Conservation (phyloP, 2,888 invertebrate species). For the Maniola hyperantus region DNA sequence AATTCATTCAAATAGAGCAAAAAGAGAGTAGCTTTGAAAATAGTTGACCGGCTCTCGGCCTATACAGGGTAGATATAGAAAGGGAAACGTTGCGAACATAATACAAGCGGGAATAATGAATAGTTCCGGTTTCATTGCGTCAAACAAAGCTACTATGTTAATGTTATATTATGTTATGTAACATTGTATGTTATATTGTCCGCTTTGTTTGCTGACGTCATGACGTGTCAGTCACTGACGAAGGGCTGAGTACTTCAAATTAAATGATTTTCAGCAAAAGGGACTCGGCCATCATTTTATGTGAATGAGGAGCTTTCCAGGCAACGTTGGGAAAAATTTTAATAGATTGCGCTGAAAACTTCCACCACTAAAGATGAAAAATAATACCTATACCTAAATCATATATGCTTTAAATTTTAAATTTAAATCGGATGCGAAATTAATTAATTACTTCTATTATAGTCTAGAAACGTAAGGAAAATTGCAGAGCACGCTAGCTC, state of each 20-base stretch:
- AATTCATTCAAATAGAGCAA: too few species aligned
- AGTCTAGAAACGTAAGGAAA: too few species aligned
- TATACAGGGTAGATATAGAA: conserved; percentile 18
- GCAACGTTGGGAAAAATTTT: too few species aligned
- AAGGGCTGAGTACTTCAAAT: not conserved
- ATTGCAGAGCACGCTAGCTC: too few species aligned
- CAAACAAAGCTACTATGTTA: conserved; percentile 25
- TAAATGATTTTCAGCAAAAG: not conserved
- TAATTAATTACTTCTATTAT: too few species aligned
- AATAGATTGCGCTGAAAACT: too few species aligned
- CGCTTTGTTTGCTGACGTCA: conserved; percentile 13
- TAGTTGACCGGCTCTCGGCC: not conserved
- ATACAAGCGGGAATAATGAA: conserved; percentile 33
- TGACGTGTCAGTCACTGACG: not conserved
- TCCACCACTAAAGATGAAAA: too few species aligned
- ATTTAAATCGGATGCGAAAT: too few species aligned
- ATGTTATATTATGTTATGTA: conserved; percentile 11
- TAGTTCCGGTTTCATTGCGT: conserved; percentile 32
- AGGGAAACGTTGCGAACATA: conserved; percentile 22
- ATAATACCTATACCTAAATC: too few species aligned
- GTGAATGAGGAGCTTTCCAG: too few species aligned
- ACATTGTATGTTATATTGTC: conserved; percentile 1
- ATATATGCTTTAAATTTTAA: too few species aligned
- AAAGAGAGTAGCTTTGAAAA: not conserved
- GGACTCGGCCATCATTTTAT: too few species aligned